Evolutionary conservation across 37 sponge, comb jelly and placozoan species (phyloP).

Genomic region (Cliona cf. orientalis): DNA sequence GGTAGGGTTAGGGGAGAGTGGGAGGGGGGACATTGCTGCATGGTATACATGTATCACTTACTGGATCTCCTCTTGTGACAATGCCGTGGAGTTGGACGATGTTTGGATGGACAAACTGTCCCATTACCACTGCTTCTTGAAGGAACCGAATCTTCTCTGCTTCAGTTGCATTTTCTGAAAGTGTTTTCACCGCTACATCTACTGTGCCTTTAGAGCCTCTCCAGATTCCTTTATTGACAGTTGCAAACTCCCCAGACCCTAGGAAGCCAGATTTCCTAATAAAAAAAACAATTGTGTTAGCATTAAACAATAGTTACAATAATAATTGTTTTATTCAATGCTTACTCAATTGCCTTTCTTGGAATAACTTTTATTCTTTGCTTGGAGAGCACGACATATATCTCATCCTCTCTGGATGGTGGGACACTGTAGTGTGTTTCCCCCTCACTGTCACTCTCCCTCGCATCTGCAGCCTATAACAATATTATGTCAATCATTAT

Average conservation of each 20-base stretch:
- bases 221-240: neutral
- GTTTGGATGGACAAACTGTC: constrained; percentile 18
- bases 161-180: neutral
- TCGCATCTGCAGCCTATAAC: too few species aligned
- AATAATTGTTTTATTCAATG: neutral
- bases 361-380: constrained; percentile 1
- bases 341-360: neutral
- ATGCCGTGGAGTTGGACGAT: constrained; percentile 12
- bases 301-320: neutral
- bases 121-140: constrained; percentile 8
- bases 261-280: neutral
- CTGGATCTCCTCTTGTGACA: constrained; percentile 3
- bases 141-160: neutral
- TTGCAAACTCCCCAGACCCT: neutral
- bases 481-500: too few species aligned
- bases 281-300: neutral
- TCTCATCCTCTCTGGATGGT: constrained; percentile 2
- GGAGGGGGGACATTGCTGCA: neutral
- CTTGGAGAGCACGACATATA: neutral
- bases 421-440: neutral
- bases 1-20: neutral
- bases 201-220: neutral
- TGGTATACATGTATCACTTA: too few species aligned
- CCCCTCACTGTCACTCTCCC: neutral
- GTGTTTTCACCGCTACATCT: constrained; percentile 2